Percentiles rank a stretch among this genome's conserved stretches.
Evolutionary conservation across 1,140 invertebrate species (phyloP).

Genomic region (Ectropis grisescens): DNA sequence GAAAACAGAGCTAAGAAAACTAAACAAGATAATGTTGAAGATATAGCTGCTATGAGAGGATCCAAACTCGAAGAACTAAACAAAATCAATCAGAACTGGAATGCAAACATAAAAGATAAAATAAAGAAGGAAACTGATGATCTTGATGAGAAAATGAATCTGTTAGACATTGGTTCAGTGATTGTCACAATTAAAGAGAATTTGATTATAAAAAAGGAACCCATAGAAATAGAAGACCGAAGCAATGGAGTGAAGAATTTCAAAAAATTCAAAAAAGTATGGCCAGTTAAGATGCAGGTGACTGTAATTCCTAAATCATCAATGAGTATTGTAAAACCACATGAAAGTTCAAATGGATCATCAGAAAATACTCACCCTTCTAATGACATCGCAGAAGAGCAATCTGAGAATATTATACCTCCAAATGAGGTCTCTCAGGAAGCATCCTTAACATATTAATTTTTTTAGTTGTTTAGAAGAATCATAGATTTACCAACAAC

Average conservation of each 20-base stretch:
- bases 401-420: too few relatives aligned
- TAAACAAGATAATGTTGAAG: slow-evolving; percentile 3
- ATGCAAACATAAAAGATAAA: slow-evolving; percentile 12
- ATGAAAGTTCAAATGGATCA: slow-evolving; percentile 1
- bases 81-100: slow-evolving; percentile 20
- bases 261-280: slow-evolving; percentile 59
- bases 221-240: slow-evolving; percentile 16
- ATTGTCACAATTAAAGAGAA: slow-evolving; percentile 28
- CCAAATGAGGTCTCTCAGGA: too few relatives aligned
- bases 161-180: slow-evolving; percentile 40
- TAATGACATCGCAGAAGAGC: too few relatives aligned
- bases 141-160: slow-evolving; percentile 34
- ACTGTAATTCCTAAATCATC: slow-evolving; percentile 20
- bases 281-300: slow-evolving; percentile 45
- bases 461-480: too few relatives aligned
- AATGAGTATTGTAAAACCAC: slow-evolving; percentile 11
- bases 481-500: too few relatives aligned
- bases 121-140: slow-evolving; percentile 35
- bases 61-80: slow-evolving; percentile 38
- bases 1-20: slow-evolving; percentile 1
- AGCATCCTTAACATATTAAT: too few relatives aligned
- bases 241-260: slow-evolving; percentile 34
- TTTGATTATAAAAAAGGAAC: slow-evolving; percentile 48
- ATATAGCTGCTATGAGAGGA: slow-evolving; percentile 35
- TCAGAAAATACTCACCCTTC: too few relatives aligned